A percentile compares a stretch with the other conserved stretches of the same genome.
These are phyloP conservation scores for Rhyacophila evoluta DNA, from an alignment of 2,888 invertebrate species.

Conservation along the genomic window DNA sequence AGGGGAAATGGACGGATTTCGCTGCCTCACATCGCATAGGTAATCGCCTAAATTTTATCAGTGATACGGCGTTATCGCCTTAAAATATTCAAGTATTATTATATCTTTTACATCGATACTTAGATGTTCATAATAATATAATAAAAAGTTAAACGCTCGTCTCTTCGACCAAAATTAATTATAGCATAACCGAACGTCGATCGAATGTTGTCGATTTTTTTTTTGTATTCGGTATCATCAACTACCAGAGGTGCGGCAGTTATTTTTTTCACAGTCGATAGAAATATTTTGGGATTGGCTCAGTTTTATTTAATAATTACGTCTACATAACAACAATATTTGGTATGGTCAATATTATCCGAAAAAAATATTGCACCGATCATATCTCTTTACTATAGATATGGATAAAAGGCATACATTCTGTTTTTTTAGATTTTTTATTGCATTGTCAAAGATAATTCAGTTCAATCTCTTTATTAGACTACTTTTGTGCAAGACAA, in stretches of 20 bases:
- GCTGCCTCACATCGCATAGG: constrained; percentile 21
- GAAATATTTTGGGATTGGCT: constrained; percentile 40
- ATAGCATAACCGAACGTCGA: constrained; percentile 47
- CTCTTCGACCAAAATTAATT: constrained; percentile 50
- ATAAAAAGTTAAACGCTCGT: constrained; percentile 46
- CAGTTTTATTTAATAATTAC: too few relatives aligned
- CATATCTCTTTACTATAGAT: too few relatives aligned
- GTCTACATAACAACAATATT: too few relatives aligned
- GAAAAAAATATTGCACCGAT: too few relatives aligned
- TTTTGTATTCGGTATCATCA: constrained; percentile 18
- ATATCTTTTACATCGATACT: constrained; percentile 37
- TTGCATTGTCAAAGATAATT: too few relatives aligned
- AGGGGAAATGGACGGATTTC: not conserved
- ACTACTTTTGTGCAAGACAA: too few relatives aligned
- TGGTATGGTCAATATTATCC: too few relatives aligned
- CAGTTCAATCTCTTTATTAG: too few relatives aligned
- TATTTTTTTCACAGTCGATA: constrained; percentile 28
- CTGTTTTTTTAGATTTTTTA: too few relatives aligned
- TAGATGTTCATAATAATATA: constrained; percentile 47
- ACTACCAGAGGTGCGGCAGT: constrained; percentile 28
- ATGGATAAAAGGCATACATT: too few relatives aligned
- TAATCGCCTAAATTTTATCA: constrained; percentile 27
- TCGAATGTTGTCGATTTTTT: constrained; percentile 38
- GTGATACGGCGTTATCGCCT: constrained; percentile 39
- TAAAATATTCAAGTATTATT: constrained; percentile 37